Conservation (phyloP, 2,113 vertebrate genomes). For the Todiramphus saurophagus region DNA sequence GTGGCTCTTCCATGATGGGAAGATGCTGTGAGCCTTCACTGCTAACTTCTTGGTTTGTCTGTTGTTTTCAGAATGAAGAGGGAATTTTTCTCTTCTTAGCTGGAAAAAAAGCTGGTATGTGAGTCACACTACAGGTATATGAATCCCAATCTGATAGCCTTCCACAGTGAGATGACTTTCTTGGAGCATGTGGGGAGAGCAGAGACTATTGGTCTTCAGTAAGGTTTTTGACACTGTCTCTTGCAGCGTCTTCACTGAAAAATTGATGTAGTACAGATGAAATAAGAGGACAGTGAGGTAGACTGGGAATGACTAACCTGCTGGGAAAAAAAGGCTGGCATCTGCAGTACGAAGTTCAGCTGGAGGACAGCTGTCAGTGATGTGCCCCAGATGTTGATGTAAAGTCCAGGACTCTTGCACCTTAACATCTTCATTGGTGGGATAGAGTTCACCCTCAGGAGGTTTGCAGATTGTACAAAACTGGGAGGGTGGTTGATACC, state of each 20-base stretch:
- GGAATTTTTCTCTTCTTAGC: neutral
- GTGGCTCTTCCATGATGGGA: neutral
- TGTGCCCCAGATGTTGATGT: rapidly evolving
- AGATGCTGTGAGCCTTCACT: neutral
- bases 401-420: neutral
- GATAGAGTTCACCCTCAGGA: neutral
- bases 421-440: neutral
- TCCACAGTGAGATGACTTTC: neutral
- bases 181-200: neutral
- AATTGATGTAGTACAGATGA: neutral
- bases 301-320: neutral
- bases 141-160: neutral
- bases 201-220: neutral
- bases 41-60: neutral
- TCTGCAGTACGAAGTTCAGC: neutral
- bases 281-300: neutral
- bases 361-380: neutral
- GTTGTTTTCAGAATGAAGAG: neutral
- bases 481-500: neutral
- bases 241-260: neutral
- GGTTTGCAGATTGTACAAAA: neutral
- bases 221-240: neutral
- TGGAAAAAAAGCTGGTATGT: neutral
- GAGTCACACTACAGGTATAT: neutral
- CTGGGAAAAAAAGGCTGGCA: neutral